Conservation (phyloP, 2,888 invertebrate species). For the Drosophila conformis region DNA sequence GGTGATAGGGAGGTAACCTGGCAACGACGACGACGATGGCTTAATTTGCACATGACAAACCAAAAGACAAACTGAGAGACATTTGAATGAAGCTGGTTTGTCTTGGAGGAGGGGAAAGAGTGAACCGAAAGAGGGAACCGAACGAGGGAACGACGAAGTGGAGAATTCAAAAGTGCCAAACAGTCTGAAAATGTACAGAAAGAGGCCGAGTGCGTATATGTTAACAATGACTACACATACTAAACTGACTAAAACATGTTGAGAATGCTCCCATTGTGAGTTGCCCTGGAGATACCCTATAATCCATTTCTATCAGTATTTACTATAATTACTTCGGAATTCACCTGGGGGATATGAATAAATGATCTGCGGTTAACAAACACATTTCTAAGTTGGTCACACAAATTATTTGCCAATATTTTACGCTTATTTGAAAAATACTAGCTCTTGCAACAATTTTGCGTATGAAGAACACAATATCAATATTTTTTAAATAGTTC, state of each 20-base stretch:
- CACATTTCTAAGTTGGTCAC: not conserved
- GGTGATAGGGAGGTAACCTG: not conserved
- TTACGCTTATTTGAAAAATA: not conserved
- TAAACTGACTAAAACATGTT: not conserved
- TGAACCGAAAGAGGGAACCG: not conserved
- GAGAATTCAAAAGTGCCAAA: slow-evolving; percentile 3
- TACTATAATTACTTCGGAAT: not conserved
- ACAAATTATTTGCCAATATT: not conserved
- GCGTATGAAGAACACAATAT: not conserved
- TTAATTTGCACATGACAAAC: slow-evolving; percentile 78
- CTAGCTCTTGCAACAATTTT: not conserved
- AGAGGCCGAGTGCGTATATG: slow-evolving; percentile 25
- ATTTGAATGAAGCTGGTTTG: slow-evolving; percentile 43
- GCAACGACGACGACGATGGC: slow-evolving; percentile 50
- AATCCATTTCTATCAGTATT: not conserved
- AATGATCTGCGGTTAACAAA: not conserved
- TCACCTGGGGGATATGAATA: not conserved
- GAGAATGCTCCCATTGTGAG: not conserved
- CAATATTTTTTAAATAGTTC: not conserved
- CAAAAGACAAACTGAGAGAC: slow-evolving; percentile 63
- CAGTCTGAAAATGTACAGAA: slow-evolving; percentile 8
- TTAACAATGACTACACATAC: slow-evolving; percentile 18
- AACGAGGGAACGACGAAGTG: not conserved
- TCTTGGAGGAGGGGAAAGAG: not conserved
- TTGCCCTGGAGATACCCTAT: slow-evolving; percentile 9